Evolutionary conservation across 2,797 vertebrate genomes (phyloP).

Genomic region (Chrysocyon brachyurus): DNA sequence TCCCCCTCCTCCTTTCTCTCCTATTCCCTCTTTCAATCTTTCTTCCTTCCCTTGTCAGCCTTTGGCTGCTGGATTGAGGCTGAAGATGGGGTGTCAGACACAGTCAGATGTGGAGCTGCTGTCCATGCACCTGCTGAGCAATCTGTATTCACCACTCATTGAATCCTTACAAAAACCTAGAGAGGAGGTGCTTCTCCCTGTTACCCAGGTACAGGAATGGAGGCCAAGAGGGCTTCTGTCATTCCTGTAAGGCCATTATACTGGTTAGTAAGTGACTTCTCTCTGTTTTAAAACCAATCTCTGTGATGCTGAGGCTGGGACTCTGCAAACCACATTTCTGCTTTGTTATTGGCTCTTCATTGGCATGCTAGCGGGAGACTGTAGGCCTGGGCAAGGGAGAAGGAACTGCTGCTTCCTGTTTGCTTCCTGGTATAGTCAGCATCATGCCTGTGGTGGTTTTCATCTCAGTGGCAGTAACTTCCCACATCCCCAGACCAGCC

Average conservation of each 20-base stretch:
- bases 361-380: background rate
- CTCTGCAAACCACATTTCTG: background rate
- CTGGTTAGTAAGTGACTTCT: background rate
- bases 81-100: background rate
- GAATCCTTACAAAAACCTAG: background rate
- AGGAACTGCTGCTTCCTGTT: background rate
- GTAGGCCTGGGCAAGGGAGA: background rate
- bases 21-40: background rate
- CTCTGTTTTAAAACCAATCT: background rate
- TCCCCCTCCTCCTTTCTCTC: background rate
- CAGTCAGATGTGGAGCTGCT: background rate
- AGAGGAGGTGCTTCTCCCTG: background rate
- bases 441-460: background rate
- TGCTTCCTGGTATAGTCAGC: background rate
- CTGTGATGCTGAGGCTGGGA: background rate
- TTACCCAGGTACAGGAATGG: background rate
- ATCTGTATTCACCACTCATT: background rate
- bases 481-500: background rate
- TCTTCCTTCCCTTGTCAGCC: background rate
- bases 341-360: background rate
- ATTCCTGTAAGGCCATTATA: background rate
- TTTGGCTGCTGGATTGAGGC: background rate
- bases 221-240: background rate
- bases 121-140: rapidly evolving
- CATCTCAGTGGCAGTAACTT: background rate